Percentiles rank a stretch among this genome's conserved stretches.
Conservation (phyloP, 1,140 invertebrate genomes). For the Prorops nasuta region DNA sequence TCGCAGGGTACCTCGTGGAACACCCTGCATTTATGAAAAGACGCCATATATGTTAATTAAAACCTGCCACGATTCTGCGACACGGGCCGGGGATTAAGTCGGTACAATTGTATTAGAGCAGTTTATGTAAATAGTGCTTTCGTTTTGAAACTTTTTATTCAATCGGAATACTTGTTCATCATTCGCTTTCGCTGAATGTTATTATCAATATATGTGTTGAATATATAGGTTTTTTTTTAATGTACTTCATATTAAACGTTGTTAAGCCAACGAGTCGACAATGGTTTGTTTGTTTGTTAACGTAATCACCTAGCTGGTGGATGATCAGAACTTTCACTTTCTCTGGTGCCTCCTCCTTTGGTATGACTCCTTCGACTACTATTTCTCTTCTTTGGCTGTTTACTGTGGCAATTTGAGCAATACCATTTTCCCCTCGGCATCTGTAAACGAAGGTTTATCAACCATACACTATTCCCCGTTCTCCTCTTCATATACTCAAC, state of each 20-base stretch:
- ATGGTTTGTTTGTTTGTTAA: constrained; percentile 48
- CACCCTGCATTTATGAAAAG: constrained; percentile 36
- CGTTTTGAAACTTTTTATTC: constrained; percentile 28
- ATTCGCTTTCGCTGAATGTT: constrained; percentile 29
- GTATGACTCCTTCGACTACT: constrained; percentile 58
- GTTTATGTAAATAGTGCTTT: constrained; percentile 26
- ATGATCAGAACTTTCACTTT: constrained; percentile 61
- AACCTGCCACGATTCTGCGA: constrained; percentile 20
- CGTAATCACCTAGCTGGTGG: constrained; percentile 62
- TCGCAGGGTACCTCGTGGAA: constrained; percentile 28
- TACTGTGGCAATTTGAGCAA: constrained; percentile 76
- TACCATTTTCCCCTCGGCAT: constrained; percentile 85
- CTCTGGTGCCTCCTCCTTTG: constrained; percentile 47
- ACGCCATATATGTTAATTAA: too few relatives aligned
- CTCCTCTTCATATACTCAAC: too few relatives aligned
- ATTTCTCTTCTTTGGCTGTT: constrained; percentile 73
- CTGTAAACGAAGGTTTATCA: constrained; percentile 39
- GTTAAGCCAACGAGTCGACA: constrained; percentile 43
- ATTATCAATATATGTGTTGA: too few relatives aligned
- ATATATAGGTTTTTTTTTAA: constrained; percentile 16
- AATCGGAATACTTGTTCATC: constrained; percentile 28
- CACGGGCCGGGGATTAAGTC: constrained; percentile 24
- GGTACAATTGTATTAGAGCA: constrained; percentile 27
- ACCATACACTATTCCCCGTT: neutral
- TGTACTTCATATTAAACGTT: constrained; percentile 33